phyloP scores from a whole-genome alignment of 2,888 invertebrate species.

The Torymus aiolomorphi region DNA sequence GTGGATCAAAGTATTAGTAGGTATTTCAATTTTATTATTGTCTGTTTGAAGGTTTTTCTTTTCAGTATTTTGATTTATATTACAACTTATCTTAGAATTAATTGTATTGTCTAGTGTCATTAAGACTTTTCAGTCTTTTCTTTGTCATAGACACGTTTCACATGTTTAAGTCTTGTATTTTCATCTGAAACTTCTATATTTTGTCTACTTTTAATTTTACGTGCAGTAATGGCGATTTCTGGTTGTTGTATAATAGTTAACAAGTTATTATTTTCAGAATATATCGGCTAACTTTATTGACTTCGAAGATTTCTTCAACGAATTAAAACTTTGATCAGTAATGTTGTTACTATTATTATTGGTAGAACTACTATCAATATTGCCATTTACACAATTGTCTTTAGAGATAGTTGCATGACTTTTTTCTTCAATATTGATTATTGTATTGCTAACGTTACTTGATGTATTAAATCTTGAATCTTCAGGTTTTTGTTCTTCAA shows the following conservation, averaged over 20 bases:
- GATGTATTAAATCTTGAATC: constrained; percentile 65
- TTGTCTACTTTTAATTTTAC: constrained; percentile 66
- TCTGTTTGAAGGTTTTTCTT: too few relatives aligned
- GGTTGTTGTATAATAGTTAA: constrained; percentile 24
- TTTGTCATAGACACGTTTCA: constrained; percentile 44
- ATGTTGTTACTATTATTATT: constrained; percentile 66
- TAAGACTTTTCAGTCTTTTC: constrained; percentile 54
- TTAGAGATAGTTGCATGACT: constrained; percentile 20
- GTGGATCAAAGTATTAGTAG: constrained; percentile 70
- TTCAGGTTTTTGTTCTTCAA: constrained; percentile 67
- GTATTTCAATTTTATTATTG: constrained; percentile 70
- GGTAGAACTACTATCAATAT: constrained; percentile 25
- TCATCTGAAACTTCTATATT: constrained; percentile 56
- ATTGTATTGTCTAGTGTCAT: constrained; percentile 50
- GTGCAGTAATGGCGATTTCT: constrained; percentile 60
- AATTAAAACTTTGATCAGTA: constrained; percentile 67
- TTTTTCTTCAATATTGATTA: constrained; percentile 19
- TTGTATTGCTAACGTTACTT: constrained; percentile 48
- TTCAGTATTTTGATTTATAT: constrained; percentile 51
- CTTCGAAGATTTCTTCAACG: constrained; percentile 64
- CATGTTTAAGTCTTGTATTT: constrained; percentile 46
- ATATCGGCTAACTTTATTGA: constrained; percentile 59
- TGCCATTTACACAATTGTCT: constrained; percentile 23
- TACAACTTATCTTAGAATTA: constrained; percentile 45
- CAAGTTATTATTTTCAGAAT: constrained; percentile 17